Evolutionary conservation across 2,113 vertebrate genomes (phyloP), one percentile per base, ranked within the genome.

Genomic region (Cryptomyrus ogoouensis): DNA sequence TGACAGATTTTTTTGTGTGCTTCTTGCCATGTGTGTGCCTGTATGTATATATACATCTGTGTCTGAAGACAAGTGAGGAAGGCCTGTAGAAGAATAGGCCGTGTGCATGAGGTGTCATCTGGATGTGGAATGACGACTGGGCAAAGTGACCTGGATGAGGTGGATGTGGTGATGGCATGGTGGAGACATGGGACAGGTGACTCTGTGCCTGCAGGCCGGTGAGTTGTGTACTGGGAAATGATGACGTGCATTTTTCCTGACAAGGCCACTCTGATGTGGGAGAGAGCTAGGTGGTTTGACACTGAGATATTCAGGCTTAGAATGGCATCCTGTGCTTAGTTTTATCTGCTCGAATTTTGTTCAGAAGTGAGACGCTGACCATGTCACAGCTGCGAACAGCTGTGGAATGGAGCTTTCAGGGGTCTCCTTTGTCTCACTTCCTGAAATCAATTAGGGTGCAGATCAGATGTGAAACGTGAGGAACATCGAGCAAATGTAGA

Each of bases 141-240:
- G 86, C 15, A 49, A 53, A 46, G 46, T 84, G 52, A 53, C 58
- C 50, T 27, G 49, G 17, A 44, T 27, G 52, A 27, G 52, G 52
- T 47, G 53, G 52, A 50, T 49, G 46, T 31, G 70, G 15, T 35
- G 83, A 44, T 56, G 77, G 89, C 50, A 83, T 27, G 44, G 83
- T 0, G 8, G 24, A 83, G 85, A 27, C 91, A 94, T 94, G 93
- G 94, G 93, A 89, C 94, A 95, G 91, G 94, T 91, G 90, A 92
- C 91, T 66, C 83, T 90, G 52, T 93, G 93, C 92, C 91, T 91
- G 88, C 35, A 93, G 58, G 89, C 88, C 88, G 93, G 92, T 94
- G 90, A 95, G 93, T 94, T 31, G 12, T 87, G 86, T 89, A 88
- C 84, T 46, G 89, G 44, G 21, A 10, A 21, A 83, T 15, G 74